Percentiles rank a stretch among this genome's conserved stretches.
These are phyloP conservation scores for Epizoanthus illoricatus DNA, from an alignment of 92 coral and sea anemone species.

Conservation along the genomic window DNA sequence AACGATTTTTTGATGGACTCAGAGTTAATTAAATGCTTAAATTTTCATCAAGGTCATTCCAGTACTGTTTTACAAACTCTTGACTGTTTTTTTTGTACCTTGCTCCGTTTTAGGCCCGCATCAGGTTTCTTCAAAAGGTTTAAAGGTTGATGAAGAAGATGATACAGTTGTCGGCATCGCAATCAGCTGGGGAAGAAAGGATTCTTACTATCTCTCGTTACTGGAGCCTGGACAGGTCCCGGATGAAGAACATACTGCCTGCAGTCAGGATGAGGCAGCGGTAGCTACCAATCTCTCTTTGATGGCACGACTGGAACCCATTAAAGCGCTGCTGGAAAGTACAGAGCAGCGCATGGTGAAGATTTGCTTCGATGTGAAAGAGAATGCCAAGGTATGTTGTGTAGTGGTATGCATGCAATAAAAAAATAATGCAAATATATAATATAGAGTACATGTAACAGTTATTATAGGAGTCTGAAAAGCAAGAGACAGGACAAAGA, in stretches of 20 bases:
- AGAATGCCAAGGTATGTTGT: conserved; percentile 77
- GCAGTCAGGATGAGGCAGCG: conserved; percentile 62
- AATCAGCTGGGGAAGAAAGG: conserved; percentile 83
- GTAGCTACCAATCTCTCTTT: conserved; percentile 64
- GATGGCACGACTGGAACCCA: conserved; percentile 60
- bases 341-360: conserved; percentile 56
- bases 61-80: background rate
- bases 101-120: background rate
- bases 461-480: no score
- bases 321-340: conserved; percentile 66
- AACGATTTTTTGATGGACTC: no score
- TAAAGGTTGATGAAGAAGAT: conserved; percentile 76
- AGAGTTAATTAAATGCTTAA: no score
- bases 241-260: conserved; percentile 17
- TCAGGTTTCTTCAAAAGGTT: conserved; percentile 47
- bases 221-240: conserved; percentile 46
- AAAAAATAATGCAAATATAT: no score
- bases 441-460: no score
- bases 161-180: conserved; percentile 82
- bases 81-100: background rate
- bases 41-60: background rate
- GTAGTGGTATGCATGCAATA: no score
- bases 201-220: conserved; percentile 79
- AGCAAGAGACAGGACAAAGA: no score
- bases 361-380: conserved; percentile 79